Conservation (phyloP, 2,888 invertebrate species). For the Sialis lutaria region DNA sequence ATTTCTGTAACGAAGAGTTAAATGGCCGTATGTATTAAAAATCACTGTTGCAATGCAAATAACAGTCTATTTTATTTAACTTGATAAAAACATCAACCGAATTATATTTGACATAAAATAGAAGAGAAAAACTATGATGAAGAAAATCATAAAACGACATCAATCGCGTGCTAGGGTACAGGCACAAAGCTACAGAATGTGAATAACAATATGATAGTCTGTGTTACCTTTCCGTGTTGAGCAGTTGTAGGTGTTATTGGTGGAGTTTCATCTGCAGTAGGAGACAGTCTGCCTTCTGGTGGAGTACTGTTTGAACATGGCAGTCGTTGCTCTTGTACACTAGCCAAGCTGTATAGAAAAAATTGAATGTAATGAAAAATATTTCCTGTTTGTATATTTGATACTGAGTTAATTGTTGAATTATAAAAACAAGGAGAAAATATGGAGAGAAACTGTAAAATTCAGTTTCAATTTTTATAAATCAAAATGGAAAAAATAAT, state of each 20-base stretch:
- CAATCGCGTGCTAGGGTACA: slow-evolving; percentile 5
- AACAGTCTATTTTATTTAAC: slow-evolving; percentile 18
- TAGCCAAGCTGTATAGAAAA: slow-evolving; percentile 55
- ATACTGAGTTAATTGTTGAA: no score
- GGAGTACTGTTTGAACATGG: slow-evolving; percentile 32
- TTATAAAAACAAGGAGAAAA: no score
- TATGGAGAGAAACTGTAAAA: no score
- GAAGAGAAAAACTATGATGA: slow-evolving; percentile 10
- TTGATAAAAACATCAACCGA: slow-evolving; percentile 18
- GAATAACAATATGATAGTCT: neutral
- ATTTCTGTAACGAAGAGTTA: no score
- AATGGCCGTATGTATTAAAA: no score
- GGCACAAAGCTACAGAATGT: neutral
- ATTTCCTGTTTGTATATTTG: no score
- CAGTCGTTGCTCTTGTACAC: slow-evolving; percentile 88
- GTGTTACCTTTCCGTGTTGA: slow-evolving; percentile 56
- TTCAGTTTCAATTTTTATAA: no score
- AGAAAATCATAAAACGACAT: neutral
- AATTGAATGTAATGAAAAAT: neutral
- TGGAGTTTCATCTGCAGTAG: slow-evolving; percentile 38
- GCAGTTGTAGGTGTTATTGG: slow-evolving; percentile 39
- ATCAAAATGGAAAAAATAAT: neutral
- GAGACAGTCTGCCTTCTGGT: slow-evolving; percentile 40
- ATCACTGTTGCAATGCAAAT: neutral
- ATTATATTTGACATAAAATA: no score